Percentiles rank a stretch among this genome's conserved stretches.
Evolutionary conservation across 2,888 invertebrate genomes (phyloP).

Genomic region (Leptura quadrifasciata): DNA sequence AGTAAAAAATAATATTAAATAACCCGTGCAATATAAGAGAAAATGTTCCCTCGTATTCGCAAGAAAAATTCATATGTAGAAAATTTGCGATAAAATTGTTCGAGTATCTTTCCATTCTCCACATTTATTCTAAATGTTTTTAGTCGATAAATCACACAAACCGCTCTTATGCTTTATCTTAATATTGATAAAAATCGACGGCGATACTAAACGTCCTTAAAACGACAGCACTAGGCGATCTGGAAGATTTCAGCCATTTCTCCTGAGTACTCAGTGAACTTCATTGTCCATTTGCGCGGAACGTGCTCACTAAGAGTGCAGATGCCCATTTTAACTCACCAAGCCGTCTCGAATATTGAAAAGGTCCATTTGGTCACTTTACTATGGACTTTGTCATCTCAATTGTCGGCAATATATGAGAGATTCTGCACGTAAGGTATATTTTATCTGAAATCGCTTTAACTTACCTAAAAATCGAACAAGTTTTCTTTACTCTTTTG

Average conservation of each 20-base stretch:
- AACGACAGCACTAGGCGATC: not conserved
- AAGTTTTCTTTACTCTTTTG: conserved; percentile 11
- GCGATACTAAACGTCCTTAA: conserved; percentile 21
- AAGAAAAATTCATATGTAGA: too few relatives aligned
- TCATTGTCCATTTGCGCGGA: conserved; percentile 42
- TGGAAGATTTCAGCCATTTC: conserved; percentile 13
- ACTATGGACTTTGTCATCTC: conserved; percentile 20
- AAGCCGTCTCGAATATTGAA: conserved; percentile 42
- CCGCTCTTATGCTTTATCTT: not conserved
- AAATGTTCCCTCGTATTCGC: too few relatives aligned
- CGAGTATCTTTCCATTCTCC: too few relatives aligned
- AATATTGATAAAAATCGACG: conserved; percentile 9
- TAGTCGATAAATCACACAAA: too few relatives aligned
- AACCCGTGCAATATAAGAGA: too few relatives aligned
- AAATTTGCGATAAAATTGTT: too few relatives aligned
- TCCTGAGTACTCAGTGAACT: conserved; percentile 33
- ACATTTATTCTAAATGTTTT: too few relatives aligned
- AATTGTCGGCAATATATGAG: conserved; percentile 16
- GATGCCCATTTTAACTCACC: conserved; percentile 36
- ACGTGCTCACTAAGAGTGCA: conserved; percentile 38
- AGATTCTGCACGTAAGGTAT: conserved; percentile 29
- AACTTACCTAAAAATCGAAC: not conserved
- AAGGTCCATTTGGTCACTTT: conserved; percentile 37
- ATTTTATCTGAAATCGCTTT: conserved; percentile 25
- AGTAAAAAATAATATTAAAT: too few relatives aligned